Evolutionary conservation across 35 echinoderm and acorn worm species (phyloP).

Genomic region (Antedon bifida): DNA sequence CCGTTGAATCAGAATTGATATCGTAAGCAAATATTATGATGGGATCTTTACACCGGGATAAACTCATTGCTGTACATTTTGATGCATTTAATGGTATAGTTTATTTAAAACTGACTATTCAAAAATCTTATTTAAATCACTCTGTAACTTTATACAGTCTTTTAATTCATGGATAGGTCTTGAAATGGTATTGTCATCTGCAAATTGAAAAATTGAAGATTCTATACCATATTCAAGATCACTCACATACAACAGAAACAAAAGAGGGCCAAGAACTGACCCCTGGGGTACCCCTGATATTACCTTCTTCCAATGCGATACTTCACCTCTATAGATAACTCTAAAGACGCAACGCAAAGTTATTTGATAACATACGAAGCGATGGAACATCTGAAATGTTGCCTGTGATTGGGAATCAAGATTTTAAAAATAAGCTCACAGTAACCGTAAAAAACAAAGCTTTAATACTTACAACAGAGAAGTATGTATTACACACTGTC

Average conservation of each 20-base stretch:
- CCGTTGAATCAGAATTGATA: neutral
- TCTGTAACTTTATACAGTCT: neutral
- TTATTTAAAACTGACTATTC: neutral
- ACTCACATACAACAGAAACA: neutral
- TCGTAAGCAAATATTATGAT: neutral
- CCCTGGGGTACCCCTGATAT: neutral
- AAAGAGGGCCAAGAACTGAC: neutral
- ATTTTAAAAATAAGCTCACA: no score
- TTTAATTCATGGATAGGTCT: neutral
- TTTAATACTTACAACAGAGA: no score
- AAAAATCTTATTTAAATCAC: neutral
- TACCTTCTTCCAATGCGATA: neutral
- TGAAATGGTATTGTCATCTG: neutral
- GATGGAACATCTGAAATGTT: no score
- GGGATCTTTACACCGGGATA: neutral
- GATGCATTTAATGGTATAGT: neutral
- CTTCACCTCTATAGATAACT: neutral
- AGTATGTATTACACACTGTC: no score
- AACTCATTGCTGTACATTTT: neutral
- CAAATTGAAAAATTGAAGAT: neutral
- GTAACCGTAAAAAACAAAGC: no score
- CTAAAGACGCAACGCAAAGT: no score
- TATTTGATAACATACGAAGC: no score
- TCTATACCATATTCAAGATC: neutral
- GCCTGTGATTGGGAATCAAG: no score